Evolutionary conservation across 2,888 invertebrate genomes (phyloP).

Genomic region (Cheilosia soror): DNA sequence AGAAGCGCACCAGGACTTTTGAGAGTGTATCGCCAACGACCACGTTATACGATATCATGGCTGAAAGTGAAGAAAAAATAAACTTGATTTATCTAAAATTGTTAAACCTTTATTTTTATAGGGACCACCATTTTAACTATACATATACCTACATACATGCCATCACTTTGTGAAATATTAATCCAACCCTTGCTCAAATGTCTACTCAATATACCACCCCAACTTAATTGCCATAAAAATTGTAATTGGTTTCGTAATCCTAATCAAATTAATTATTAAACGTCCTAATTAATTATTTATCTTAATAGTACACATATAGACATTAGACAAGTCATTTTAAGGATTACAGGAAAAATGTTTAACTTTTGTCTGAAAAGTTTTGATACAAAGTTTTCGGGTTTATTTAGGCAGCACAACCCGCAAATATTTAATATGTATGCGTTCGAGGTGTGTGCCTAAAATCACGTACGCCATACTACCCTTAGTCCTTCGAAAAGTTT

Average conservation of each 20-base stretch:
- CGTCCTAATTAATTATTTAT: conserved; percentile 19
- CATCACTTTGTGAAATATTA: no score
- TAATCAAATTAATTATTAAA: conserved; percentile 19
- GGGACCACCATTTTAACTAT: no score
- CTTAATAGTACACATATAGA: neutral
- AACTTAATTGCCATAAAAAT: neutral
- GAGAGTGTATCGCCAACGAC: conserved; percentile 94
- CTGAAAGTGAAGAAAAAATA: conserved; percentile 84
- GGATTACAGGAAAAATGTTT: neutral
- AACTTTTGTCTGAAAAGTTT: neutral
- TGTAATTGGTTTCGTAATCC: conserved; percentile 1
- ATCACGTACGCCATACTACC: neutral
- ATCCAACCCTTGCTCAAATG: no score
- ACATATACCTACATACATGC: neutral
- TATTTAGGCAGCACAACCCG: neutral
- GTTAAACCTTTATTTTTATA: no score
- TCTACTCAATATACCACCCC: neutral
- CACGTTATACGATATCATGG: conserved; percentile 94
- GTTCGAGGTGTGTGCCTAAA: neutral
- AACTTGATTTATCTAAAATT: neutral
- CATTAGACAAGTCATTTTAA: neutral
- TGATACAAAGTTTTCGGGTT: neutral
- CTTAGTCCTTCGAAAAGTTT: neutral
- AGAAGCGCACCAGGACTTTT: conserved; percentile 90
- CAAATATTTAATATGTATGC: neutral